Percentiles rank a stretch among this genome's conserved stretches.
phyloP scores from a whole-genome alignment of 2,888 invertebrate genomes.

The Nephrotoma guestfalica region DNA sequence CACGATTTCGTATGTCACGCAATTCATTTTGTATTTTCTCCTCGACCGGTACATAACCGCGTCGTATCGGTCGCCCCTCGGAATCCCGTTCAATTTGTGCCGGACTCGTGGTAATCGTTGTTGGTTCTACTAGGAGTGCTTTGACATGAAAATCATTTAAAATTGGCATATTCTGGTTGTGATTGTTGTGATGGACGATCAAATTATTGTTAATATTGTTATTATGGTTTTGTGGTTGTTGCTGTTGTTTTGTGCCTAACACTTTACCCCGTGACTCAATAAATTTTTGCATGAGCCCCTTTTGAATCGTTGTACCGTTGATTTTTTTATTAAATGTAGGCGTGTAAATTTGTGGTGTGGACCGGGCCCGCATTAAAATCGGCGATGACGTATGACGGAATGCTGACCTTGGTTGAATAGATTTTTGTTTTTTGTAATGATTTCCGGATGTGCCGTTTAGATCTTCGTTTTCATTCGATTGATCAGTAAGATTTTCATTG shows the following conservation, averaged over 20 bases:
- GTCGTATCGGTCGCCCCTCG: constrained; percentile 50
- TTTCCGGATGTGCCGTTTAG: constrained; percentile 21
- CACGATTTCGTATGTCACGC: constrained; percentile 67
- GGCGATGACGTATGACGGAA: constrained; percentile 13
- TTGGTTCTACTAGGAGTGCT: constrained; percentile 22
- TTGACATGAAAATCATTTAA: not conserved
- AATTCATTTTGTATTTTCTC: constrained; percentile 79
- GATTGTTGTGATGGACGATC: not conserved
- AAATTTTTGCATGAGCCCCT: constrained; percentile 75
- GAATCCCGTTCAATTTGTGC: constrained; percentile 38
- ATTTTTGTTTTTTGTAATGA: constrained; percentile 6
- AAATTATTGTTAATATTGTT: constrained; percentile 1
- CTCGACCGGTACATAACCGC: constrained; percentile 72
- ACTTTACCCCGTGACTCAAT: constrained; percentile 65
- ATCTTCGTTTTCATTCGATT: not conserved
- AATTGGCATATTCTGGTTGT: constrained; percentile 8
- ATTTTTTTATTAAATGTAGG: constrained; percentile 37
- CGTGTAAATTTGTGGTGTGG: constrained; percentile 23
- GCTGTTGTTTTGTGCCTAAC: constrained; percentile 20
- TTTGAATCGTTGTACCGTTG: constrained; percentile 48
- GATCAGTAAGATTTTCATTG: constrained; percentile 23
- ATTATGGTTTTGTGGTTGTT: constrained; percentile 13
- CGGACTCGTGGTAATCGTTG: constrained; percentile 25
- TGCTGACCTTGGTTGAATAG: constrained; percentile 18
- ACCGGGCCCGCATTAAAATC: constrained; percentile 25